phyloP scores from a whole-genome alignment of 2,888 invertebrate genomes.

The Campoplex nolae region DNA sequence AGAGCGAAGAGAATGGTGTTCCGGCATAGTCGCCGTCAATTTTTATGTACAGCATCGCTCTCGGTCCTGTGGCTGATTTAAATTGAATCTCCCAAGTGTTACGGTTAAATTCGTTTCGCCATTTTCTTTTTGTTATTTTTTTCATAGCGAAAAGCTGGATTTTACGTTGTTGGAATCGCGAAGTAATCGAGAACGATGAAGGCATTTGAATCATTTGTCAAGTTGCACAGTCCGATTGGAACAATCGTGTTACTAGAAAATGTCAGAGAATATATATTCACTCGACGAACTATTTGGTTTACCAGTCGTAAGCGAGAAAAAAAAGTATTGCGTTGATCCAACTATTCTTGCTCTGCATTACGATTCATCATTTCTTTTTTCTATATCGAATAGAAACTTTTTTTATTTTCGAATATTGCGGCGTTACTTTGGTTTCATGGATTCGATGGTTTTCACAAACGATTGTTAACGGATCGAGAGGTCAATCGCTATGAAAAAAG shows the following conservation, averaged over 20 bases:
- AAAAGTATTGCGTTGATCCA: background rate
- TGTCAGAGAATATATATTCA: background rate
- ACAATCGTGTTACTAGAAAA: background rate
- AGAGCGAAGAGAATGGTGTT: background rate
- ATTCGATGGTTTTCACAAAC: background rate
- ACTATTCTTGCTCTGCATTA: background rate
- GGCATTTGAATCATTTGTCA: background rate
- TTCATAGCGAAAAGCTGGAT: slow-evolving; percentile 1
- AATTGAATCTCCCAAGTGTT: slow-evolving; percentile 58
- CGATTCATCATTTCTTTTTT: background rate
- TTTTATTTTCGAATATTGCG: background rate
- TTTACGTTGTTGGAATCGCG: background rate
- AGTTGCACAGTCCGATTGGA: background rate
- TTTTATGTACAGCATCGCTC: slow-evolving; percentile 58
- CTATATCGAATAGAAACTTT: background rate
- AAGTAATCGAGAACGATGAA: background rate
- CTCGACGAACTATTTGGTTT: background rate
- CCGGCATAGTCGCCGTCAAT: slow-evolving; percentile 49
- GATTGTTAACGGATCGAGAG: background rate
- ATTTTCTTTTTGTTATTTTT: slow-evolving; percentile 10
- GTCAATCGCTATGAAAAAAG: background rate
- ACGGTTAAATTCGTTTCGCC: slow-evolving; percentile 20
- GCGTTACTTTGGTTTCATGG: background rate
- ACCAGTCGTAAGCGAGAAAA: background rate
- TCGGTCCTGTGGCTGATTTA: slow-evolving; percentile 49